phyloP scores from a whole-genome alignment of 2,797 vertebrate genomes.

The Anguilla marmorata region DNA sequence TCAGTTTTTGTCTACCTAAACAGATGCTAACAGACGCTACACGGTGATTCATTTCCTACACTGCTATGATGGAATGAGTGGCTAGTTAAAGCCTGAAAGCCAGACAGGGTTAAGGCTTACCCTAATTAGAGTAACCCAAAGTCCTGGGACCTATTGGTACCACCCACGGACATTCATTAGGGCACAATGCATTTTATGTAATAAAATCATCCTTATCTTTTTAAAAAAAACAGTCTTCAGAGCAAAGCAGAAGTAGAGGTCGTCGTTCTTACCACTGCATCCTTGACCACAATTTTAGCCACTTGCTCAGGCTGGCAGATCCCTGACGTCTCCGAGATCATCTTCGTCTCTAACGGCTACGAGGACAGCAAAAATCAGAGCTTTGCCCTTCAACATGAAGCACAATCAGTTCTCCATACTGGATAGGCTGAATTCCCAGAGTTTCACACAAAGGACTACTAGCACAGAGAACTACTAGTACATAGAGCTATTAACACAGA shows the following conservation, averaged over 20 bases:
- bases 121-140: neutral
- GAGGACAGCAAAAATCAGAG: neutral
- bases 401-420: neutral
- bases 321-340: slow-evolving; percentile 93
- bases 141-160: neutral
- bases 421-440: neutral
- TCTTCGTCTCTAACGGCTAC: slow-evolving; percentile 90
- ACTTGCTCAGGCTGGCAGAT: slow-evolving; percentile 94
- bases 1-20: neutral
- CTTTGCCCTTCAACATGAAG: neutral
- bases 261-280: slow-evolving; percentile 83
- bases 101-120: neutral
- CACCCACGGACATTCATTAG: neutral
- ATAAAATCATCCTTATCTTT: neutral
- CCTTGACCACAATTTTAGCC: slow-evolving; percentile 89
- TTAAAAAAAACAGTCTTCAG: neutral
- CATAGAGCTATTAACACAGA: neutral
- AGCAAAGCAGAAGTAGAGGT: neutral
- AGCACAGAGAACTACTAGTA: neutral
- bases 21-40: neutral
- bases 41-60: neutral
- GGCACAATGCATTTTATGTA: neutral
- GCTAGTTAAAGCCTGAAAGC: neutral
- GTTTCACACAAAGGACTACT: neutral
- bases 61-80: neutral